phyloP scores from a whole-genome alignment of 1,140 invertebrate genomes.

The Cecropterus lyciades region DNA sequence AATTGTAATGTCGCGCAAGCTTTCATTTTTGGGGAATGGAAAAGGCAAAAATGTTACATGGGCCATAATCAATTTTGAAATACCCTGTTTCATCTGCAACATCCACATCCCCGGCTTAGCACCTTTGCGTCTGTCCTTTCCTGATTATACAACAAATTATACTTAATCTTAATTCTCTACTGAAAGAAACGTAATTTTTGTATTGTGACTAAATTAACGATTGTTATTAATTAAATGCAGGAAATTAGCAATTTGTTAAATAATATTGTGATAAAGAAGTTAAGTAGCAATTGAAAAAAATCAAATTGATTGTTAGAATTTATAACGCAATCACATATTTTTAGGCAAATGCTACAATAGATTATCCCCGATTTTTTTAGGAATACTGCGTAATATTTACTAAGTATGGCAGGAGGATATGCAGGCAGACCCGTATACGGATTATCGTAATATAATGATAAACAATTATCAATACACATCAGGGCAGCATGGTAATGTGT shows the following conservation, averaged over 20 bases:
- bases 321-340: too few species aligned
- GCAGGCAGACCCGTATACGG: too few species aligned
- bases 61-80: constrained; percentile 25
- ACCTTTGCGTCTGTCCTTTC: not conserved
- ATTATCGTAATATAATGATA: too few species aligned
- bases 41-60: constrained; percentile 18
- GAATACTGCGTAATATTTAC: too few species aligned
- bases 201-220: not conserved
- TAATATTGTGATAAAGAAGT: too few species aligned
- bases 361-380: too few species aligned
- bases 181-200: not conserved
- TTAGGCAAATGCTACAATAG: too few species aligned
- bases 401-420: too few species aligned
- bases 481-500: too few species aligned
- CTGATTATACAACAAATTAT: constrained; percentile 3
- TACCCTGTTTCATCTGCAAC: constrained; percentile 15
- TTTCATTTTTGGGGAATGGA: constrained; percentile 8
- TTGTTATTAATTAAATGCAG: not conserved
- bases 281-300: too few species aligned
- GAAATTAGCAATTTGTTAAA: not conserved
- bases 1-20: not conserved
- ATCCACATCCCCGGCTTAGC: constrained; percentile 8
- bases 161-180: not conserved
- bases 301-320: too few species aligned
- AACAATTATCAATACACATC: too few species aligned